Conservation (phyloP, 2,797 vertebrate species). For the Botia kubotai region DNA sequence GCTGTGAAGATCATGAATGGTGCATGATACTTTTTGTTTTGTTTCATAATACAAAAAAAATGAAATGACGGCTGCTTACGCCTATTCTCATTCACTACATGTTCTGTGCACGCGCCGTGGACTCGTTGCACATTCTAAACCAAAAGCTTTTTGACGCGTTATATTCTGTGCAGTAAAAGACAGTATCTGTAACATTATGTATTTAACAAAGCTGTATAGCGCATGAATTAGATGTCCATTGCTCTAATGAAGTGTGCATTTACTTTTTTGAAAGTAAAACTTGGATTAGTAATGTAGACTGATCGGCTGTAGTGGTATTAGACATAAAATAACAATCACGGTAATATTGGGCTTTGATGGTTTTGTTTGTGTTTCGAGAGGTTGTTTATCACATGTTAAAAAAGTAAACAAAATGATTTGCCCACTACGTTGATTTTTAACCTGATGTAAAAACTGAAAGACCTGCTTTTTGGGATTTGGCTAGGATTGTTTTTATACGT, state of each 20-base stretch:
- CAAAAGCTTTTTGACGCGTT: not conserved
- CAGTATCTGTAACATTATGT: not conserved
- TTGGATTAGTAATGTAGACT: not conserved
- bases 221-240: not conserved
- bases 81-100: slow-evolving; percentile 34
- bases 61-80: slow-evolving; percentile 36
- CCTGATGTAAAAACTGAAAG: too few relatives aligned
- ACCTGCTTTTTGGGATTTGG: too few relatives aligned
- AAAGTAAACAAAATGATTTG: too few relatives aligned
- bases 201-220: not conserved
- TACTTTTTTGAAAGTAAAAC: slow-evolving; percentile 26
- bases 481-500: too few relatives aligned
- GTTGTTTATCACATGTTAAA: too few relatives aligned
- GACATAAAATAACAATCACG: not conserved
- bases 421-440: too few relatives aligned
- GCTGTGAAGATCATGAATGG: not conserved
- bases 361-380: not conserved
- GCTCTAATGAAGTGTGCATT: not conserved
- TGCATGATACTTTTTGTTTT: not conserved
- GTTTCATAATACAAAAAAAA: slow-evolving; percentile 1
- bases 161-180: not conserved
- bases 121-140: slow-evolving; percentile 6
- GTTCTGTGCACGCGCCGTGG: slow-evolving; percentile 12
- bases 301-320: not conserved
- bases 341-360: not conserved